Evolutionary conservation across 2,797 vertebrate species (phyloP).

Genomic region (Myripristis murdjan): DNA sequence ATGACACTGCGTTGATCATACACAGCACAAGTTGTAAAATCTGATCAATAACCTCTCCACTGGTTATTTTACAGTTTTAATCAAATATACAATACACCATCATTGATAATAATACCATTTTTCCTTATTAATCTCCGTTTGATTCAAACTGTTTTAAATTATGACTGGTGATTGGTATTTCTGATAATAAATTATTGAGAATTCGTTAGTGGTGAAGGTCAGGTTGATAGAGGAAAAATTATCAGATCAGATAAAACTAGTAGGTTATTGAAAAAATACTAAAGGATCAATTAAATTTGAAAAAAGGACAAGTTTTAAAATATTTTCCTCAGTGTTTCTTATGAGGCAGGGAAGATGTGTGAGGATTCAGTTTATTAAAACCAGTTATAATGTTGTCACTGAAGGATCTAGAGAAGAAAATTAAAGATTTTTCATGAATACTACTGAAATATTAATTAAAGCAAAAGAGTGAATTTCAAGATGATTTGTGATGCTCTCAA

Average conservation of each 20-base stretch:
- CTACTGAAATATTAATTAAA: constrained; percentile 10
- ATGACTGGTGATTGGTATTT: constrained; percentile 2
- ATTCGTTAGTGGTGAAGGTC: not conserved
- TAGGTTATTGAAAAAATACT: not conserved
- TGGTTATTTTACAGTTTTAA: not conserved
- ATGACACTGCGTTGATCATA: not conserved
- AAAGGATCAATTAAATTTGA: not conserved
- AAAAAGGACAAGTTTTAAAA: not conserved
- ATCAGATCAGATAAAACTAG: not conserved
- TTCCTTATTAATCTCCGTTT: not conserved
- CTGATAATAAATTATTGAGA: not conserved
- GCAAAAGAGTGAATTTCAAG: not conserved
- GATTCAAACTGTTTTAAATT: not conserved
- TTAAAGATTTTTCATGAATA: not conserved
- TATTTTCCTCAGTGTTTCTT: not conserved
- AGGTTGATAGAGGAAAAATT: not conserved
- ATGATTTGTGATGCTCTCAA: not conserved
- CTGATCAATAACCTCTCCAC: not conserved
- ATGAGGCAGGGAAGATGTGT: constrained; percentile 8
- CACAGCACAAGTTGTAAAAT: constrained; percentile 3
- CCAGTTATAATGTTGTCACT: constrained; percentile 8
- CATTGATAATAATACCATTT: not conserved
- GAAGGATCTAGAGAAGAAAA: not conserved
- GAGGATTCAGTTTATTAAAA: constrained; percentile 27
- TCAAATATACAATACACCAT: not conserved